Base-by-base conservation (phyloP, 2,888 invertebrate species). In the Tipula lateralis region DNA sequence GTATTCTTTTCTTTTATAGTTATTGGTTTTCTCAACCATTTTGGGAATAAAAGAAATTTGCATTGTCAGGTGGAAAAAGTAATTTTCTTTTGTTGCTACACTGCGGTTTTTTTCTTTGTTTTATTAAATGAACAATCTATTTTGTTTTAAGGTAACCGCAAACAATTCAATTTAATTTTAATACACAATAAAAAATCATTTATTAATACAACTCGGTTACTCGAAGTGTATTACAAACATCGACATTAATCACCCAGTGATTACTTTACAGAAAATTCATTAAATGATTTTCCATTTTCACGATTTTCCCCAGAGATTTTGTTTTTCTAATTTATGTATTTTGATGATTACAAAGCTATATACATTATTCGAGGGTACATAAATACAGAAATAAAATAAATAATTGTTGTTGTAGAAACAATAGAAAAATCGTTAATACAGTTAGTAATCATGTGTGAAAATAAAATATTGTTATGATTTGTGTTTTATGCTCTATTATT, bases 401-500 rank as follows among this genome's bases (percentile, higher is more conserved):
- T 16, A 50, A 5, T 50, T 50, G n/a, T 66, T 66, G 66, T 66
- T 50, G 50, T 16, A 19, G 19, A 50, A 50, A 16, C 19, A 66
- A 66, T 66, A 19, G 66, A 66, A 66, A 66, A 24, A 66, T 66
- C 66, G 24, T 66, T 66, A 66, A 24, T 66, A 66, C 66, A 9
- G 66, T 24, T 3, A 66, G 66, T 66, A 24, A 66, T 66, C 24
- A 66, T 66, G 66, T 66, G 66, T 66, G 66, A 66, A 66, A 66
- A 66, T 24, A 66, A 66, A 66, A 66, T 24, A 66, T 66, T 66
- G 66, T 66, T 66, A 66, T 66, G 66, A 66, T 66, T 66, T 66
- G 24, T 66, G 66, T 66, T 66, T 66, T 66, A 66, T 66, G 66
- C 24, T 66, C 66, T 66, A 24, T 66, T 24, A 66, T 24, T 44